Evolutionary conservation across 2,888 invertebrate genomes (phyloP), one percentile per base, ranked within the genome.

Genomic region (Lypha dubia): DNA sequence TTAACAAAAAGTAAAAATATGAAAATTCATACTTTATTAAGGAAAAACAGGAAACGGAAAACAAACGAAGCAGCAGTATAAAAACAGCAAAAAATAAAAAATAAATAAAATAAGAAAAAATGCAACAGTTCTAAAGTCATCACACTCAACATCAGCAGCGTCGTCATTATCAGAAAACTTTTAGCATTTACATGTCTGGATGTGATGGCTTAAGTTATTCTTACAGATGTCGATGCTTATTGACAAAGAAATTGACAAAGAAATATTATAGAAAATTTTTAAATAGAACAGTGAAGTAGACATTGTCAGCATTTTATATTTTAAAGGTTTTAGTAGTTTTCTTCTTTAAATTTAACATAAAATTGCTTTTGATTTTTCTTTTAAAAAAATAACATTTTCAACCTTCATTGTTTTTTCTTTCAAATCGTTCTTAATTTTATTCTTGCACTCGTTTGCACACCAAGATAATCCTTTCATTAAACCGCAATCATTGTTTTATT

Each of bases 401-500:
- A 51, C 0, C 20, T 28, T 17, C 13, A 20, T 20, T 35, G 32
- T 38, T 3, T 6, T 46, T 13, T 13, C n/a, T 11, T 41, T 44
- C 5, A 58, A 46, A 63, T 53, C 53, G 32, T 70, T 70, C 22
- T 58, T 49, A 51, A 82, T 79, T 75, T 84, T 70, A 81, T 81
- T 84, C 38, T 84, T 80, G 84, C 79, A 79, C 84, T 80, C 84
- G 79, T 84, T 76, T 76, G 79, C 76, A 84, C 75, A 76, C 44
- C 67, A 67, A 58, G 79, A 84, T 84, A 84, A 84, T 84, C 84
- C 84, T 84, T 84, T 80, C 84, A 80, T 80, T 84, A 84, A 84
- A 84, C 84, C 84, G 73, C 79, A 84, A 80, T 84, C 71, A 84
- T 84, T 84, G 67, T 80, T 75, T 84, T 75, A 41, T 83, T 79